Evolutionary conservation across 2,113 vertebrate genomes (phyloP), one percentile per base, ranked within the genome.

Genomic region (Telmatochromis bifrenatus): DNA sequence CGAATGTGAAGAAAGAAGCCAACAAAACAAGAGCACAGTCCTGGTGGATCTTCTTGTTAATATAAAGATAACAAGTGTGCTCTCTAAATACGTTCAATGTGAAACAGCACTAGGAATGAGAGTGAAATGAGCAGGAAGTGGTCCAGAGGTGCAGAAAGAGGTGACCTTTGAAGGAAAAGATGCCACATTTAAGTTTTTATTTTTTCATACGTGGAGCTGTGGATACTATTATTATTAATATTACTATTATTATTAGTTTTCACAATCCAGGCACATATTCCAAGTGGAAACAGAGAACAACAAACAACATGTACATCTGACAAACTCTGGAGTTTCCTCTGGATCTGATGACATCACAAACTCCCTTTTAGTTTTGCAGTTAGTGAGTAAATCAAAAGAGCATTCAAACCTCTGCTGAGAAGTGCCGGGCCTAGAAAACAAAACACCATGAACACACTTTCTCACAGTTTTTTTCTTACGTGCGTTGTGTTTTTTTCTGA

Each of bases 211-310:
- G 2, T 49, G 45, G 45, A 31, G 45, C 6, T 77, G 23, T 8
- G 33, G 1, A 68, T 37, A 68, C 19, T 8, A 68, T 68, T 62
- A 55, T 55, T 55, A 0, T 7, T 23, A 12, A 0, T 15, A 28
- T 5, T 54, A n/a, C 4, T n/a, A 7, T n/a, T 70, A 49, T 77
- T 31, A n/a, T 77, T 77, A 77, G 45, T 4, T 7, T 49, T 77
- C 70, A 19, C 6, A 75, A 47, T 73, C 8, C 21, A 75, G 14
- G 15, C 14, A 2, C n/a, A 23, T 0, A 45, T 73, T 47, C 0
- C 23, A 31, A 3, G 10, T 49, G 23, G 26, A 49, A 49, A 49
- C 45, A 33, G 42, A 75, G 0, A 77, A 31, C 26, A 73, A 73
- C 21, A 47, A 10, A 73, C 39, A 73, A 47, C 39, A 28, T 45